Conservation (phyloP, 2,113 vertebrate genomes). For the Clarias batrachus region DNA sequence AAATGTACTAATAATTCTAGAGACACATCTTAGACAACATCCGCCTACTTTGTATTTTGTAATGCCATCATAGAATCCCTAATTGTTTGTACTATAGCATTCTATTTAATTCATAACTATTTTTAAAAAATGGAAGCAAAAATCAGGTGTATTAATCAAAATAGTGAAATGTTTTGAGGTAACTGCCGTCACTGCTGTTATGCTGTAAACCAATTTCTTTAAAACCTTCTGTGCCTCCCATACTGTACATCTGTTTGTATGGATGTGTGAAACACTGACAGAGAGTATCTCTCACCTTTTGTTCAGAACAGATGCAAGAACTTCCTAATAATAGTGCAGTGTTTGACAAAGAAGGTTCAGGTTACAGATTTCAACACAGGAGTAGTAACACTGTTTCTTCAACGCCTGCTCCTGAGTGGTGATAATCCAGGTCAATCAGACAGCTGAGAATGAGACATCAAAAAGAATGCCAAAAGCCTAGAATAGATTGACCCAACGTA, state of each 20-base stretch:
- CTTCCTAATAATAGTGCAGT: conserved; percentile 41
- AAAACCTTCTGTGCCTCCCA: background rate
- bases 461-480: conserved; percentile 25
- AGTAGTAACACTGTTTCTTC: conserved; percentile 32
- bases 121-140: background rate
- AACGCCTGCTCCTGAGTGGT: background rate
- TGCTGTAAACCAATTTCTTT: background rate
- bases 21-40: background rate
- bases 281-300: conserved; percentile 32
- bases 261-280: background rate
- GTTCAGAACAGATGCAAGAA: conserved; percentile 39
- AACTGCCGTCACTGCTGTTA: background rate
- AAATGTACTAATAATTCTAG: background rate
- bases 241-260: background rate
- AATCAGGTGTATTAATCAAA: background rate
- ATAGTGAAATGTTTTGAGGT: background rate
- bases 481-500: conserved; percentile 44
- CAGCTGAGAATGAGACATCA: conserved; percentile 49
- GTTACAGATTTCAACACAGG: conserved; percentile 45
- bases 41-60: background rate
- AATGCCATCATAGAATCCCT: background rate
- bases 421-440: conserved; percentile 25
- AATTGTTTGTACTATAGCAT: background rate
- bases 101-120: background rate
- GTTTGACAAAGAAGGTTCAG: conserved; percentile 43